Conservation (phyloP, 2,113 vertebrate genomes). For the Vidua macroura region DNA sequence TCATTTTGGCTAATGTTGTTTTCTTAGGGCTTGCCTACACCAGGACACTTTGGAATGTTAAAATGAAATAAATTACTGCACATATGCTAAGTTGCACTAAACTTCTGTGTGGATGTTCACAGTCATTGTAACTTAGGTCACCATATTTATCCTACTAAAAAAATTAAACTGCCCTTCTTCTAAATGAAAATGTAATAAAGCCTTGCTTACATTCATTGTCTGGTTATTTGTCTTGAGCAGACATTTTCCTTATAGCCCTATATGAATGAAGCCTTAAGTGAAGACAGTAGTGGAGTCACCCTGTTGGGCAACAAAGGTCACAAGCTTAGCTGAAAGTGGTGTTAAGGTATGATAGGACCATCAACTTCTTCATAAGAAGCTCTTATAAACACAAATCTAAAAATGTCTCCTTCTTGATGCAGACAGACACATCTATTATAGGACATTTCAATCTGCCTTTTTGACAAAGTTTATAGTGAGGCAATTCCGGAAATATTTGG, state of each 20-base stretch:
- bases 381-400: conserved; percentile 12
- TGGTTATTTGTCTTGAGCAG: conserved; percentile 3
- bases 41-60: neutral
- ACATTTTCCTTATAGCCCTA: neutral
- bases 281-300: neutral
- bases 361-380: neutral
- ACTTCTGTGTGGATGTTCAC: neutral
- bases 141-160: neutral
- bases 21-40: neutral
- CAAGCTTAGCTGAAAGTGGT: neutral
- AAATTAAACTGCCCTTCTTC: neutral
- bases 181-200: neutral
- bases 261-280: neutral
- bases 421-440: conserved; percentile 39
- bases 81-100: neutral
- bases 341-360: neutral
- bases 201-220: neutral
- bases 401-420: conserved; percentile 36
- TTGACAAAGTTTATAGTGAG: conserved; percentile 48
- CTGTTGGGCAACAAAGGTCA: neutral
- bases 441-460: conserved; percentile 47
- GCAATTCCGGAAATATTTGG: conserved; percentile 66
- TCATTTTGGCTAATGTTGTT: neutral
- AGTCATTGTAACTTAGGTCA: neutral
- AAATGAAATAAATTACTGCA: neutral